These are phyloP conservation scores for Sarcoramphus papa DNA, from an alignment of 2,797 vertebrate genomes.

Conservation along the genomic window DNA sequence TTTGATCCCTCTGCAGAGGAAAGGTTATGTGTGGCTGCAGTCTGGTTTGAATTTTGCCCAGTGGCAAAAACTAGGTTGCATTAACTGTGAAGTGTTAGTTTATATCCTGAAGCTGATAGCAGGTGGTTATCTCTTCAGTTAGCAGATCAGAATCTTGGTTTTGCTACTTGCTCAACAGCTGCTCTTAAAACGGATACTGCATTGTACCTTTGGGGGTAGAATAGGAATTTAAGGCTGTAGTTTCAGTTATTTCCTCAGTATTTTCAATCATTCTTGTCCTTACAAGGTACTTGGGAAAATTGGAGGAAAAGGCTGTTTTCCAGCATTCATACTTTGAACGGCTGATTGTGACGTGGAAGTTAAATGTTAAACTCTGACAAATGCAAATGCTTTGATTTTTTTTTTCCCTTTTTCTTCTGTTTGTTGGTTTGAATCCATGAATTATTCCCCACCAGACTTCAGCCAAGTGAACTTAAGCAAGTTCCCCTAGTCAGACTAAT, in stretches of 20 bases:
- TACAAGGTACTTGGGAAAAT: not conserved
- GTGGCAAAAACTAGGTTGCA: not conserved
- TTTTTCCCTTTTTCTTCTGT: too few species aligned
- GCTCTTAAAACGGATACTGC: not conserved
- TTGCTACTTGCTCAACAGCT: not conserved
- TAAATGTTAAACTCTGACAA: not conserved
- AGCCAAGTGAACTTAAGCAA: not conserved
- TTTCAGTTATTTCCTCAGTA: not conserved
- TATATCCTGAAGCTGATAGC: not conserved
- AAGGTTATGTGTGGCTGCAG: not conserved
- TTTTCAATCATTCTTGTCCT: not conserved
- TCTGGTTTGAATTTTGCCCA: constrained; percentile 23
- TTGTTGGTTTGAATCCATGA: not conserved
- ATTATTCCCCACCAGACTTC: not conserved
- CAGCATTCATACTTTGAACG: not conserved
- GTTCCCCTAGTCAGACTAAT: not conserved
- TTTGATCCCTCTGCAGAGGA: not conserved
- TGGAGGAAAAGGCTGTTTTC: not conserved
- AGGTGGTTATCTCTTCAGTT: constrained; percentile 40
- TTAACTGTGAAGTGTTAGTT: not conserved
- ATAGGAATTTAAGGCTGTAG: not conserved
- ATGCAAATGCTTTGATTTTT: not conserved
- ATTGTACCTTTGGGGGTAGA: not conserved
- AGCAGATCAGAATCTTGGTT: not conserved
- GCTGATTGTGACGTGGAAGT: not conserved